These are phyloP conservation scores for Stenurella melanura DNA, from an alignment of 2,888 invertebrate species.

Conservation along the genomic window DNA sequence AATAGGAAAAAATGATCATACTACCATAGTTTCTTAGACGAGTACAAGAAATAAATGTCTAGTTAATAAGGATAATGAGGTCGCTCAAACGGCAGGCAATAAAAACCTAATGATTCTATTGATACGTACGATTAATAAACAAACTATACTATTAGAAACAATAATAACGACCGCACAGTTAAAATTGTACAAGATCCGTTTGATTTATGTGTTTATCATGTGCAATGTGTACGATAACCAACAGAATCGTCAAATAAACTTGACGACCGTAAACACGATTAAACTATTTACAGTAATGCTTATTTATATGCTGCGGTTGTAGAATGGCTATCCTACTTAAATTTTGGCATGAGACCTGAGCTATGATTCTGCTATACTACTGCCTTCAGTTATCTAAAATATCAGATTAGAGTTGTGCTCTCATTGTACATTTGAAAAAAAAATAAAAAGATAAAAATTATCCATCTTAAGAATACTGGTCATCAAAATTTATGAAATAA, in stretches of 20 bases:
- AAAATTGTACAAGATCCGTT: neutral
- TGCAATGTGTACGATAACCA: neutral
- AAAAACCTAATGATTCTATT: neutral
- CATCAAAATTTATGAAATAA: no score
- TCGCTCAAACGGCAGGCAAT: neutral
- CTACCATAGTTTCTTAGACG: no score
- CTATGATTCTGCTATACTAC: neutral
- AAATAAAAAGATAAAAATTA: no score
- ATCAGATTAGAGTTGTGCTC: neutral
- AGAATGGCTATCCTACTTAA: slow-evolving; percentile 20
- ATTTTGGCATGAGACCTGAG: slow-evolving; percentile 10
- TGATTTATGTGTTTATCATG: slow-evolving; percentile 3
- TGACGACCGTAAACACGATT: slow-evolving; percentile 15
- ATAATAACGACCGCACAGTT: neutral
- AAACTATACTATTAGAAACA: neutral
- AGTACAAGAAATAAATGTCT: no score
- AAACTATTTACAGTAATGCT: slow-evolving; percentile 30
- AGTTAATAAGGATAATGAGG: neutral
- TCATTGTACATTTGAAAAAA: no score
- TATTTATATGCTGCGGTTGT: slow-evolving; percentile 25
- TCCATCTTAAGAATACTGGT: no score
- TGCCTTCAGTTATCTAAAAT: slow-evolving; percentile 1
- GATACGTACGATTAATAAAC: neutral
- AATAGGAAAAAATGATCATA: no score
- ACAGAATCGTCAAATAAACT: slow-evolving; percentile 14